A percentile compares a stretch with the other conserved stretches of the same genome.
phyloP scores from a whole-genome alignment of 2,888 invertebrate genomes.

The Acleris emargana region DNA sequence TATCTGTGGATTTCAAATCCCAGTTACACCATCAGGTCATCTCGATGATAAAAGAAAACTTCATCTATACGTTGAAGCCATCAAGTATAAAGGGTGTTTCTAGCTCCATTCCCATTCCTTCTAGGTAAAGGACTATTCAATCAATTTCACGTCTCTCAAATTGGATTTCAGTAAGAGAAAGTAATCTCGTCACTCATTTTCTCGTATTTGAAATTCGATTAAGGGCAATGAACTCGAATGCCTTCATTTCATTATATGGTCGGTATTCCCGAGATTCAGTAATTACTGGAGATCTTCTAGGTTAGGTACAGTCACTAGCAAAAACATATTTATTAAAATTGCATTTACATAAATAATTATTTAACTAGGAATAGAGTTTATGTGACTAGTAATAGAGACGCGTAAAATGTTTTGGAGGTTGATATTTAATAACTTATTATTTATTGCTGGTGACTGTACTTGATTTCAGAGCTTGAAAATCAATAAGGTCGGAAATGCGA shows the following conservation, averaged over 20 bases:
- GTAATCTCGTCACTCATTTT: constrained; percentile 18
- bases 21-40: too few relatives aligned
- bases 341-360: too few relatives aligned
- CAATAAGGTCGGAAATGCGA: background rate
- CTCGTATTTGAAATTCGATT: constrained; percentile 17
- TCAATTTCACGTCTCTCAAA: constrained; percentile 9
- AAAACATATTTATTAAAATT: too few relatives aligned
- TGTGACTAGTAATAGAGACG: too few relatives aligned
- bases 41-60: too few relatives aligned
- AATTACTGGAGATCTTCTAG: constrained; percentile 10
- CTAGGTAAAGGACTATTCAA: background rate
- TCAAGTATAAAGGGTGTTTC: too few relatives aligned
- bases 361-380: too few relatives aligned
- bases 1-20: too few relatives aligned
- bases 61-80: too few relatives aligned
- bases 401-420: too few relatives aligned
- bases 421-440: too few relatives aligned
- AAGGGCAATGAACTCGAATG: constrained; percentile 4
- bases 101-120: too few relatives aligned
- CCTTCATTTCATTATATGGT: constrained; percentile 3
- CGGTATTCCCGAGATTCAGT: constrained; percentile 5
- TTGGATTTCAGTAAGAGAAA: constrained; percentile 11
- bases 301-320: background rate
- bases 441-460: background rate
- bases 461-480: background rate